Conservation (phyloP, 2,888 invertebrate species). For the Cephus rjabovi region DNA sequence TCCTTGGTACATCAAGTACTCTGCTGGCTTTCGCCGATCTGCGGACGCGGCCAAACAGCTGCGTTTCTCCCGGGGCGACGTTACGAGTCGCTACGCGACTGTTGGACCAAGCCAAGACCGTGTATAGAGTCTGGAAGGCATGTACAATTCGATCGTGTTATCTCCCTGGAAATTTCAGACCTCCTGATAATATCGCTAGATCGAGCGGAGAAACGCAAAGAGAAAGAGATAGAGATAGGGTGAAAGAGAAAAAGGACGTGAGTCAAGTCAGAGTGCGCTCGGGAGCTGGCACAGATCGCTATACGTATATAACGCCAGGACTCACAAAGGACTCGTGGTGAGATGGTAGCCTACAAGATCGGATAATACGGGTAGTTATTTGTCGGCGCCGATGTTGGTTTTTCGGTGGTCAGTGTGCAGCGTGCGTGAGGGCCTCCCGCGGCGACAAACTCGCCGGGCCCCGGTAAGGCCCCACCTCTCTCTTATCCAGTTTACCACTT, state of each 20-base stretch:
- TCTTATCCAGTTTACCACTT: constrained; percentile 28
- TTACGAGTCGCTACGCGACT: not conserved
- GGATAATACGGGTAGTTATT: constrained; percentile 66
- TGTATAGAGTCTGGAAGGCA: not conserved
- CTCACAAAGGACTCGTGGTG: constrained; percentile 60
- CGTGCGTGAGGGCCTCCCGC: constrained; percentile 60
- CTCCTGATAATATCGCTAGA: not conserved
- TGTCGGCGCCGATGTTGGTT: constrained; percentile 66
- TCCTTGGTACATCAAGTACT: not conserved
- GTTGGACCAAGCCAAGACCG: not conserved
- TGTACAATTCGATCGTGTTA: not conserved
- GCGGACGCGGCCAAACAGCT: not conserved
- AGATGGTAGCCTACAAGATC: constrained; percentile 65
- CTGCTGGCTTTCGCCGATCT: not conserved
- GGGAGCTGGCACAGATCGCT: not conserved
- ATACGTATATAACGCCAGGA: constrained; percentile 14
- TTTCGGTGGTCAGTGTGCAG: constrained; percentile 51
- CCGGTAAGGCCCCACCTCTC: constrained; percentile 32
- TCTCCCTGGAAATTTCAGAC: not conserved
- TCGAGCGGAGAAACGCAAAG: not conserved
- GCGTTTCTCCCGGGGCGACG: not conserved
- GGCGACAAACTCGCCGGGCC: constrained; percentile 56
- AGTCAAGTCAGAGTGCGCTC: not conserved
- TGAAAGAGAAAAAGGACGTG: not conserved
- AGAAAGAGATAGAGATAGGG: not conserved